Percentiles rank a stretch among this genome's conserved stretches.
These are phyloP conservation scores for Acrossocheilus fasciatus DNA, from an alignment of 2,797 vertebrate species.

Conservation along the genomic window DNA sequence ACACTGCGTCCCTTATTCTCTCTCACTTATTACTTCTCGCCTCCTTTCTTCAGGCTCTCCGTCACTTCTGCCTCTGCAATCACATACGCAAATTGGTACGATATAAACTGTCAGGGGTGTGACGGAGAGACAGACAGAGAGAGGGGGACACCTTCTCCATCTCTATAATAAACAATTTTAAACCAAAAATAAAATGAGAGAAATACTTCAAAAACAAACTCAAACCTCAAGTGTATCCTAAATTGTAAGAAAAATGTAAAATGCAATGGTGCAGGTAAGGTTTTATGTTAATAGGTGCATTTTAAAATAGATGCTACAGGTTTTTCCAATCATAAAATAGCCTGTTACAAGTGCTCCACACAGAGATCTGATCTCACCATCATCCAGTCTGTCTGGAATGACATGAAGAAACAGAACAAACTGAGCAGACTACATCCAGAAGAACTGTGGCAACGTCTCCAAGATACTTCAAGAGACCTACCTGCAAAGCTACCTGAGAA, in stretches of 20 bases:
- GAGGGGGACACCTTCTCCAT: neutral
- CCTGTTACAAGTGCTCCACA: neutral
- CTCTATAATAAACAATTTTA: neutral
- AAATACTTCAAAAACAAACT: neutral
- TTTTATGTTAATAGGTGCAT: neutral
- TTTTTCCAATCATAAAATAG: neutral
- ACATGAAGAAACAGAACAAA: neutral
- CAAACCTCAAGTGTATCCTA: neutral
- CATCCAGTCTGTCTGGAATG: no score
- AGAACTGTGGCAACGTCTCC: no score
- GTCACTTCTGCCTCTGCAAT: constrained; percentile 29
- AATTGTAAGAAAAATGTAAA: neutral
- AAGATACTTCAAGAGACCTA: no score
- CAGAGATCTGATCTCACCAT: neutral
- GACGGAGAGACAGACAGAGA: neutral
- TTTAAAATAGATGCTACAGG: neutral
- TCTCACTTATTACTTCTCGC: constrained; percentile 20
- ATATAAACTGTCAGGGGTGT: constrained; percentile 35
- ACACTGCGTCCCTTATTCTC: constrained; percentile 1
- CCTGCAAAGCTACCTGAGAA: no score
- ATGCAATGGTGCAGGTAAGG: neutral
- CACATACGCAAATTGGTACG: constrained; percentile 32
- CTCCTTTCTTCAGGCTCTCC: constrained; percentile 17
- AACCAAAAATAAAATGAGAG: neutral
- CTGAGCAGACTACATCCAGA: no score